Percentiles rank a stretch among this genome's conserved stretches.
Evolutionary conservation across 2,888 invertebrate species (phyloP).

Genomic region (Lasioglossum leucozonium): DNA sequence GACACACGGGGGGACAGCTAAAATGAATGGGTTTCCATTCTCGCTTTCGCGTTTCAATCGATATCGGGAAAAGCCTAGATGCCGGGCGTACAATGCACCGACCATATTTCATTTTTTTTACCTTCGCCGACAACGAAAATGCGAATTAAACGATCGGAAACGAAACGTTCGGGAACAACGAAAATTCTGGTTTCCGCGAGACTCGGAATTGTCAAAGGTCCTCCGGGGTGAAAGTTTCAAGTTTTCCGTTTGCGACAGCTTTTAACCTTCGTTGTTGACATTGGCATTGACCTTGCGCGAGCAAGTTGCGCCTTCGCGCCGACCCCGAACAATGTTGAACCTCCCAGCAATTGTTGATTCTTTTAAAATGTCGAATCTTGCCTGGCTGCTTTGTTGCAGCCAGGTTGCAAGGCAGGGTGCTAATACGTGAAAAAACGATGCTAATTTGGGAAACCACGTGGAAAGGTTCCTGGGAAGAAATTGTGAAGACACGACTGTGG

Average conservation of each 20-base stretch:
- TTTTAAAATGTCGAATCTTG: background rate
- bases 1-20: slow-evolving; percentile 1
- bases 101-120: background rate
- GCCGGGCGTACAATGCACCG: background rate
- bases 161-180: background rate
- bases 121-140: background rate
- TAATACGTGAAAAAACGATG: background rate
- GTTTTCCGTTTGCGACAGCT: slow-evolving; percentile 33
- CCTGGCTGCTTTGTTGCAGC: background rate
- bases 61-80: slow-evolving; percentile 35
- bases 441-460: background rate
- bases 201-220: background rate
- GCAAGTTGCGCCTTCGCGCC: slow-evolving; percentile 40
- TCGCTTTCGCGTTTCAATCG: slow-evolving; percentile 29
- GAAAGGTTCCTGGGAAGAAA: background rate
- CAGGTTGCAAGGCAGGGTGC: background rate
- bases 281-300: slow-evolving; percentile 68
- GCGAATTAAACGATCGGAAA: background rate
- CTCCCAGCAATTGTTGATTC: background rate
- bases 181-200: background rate
- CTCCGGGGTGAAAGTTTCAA: slow-evolving; percentile 23
- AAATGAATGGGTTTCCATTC: slow-evolving; percentile 30
- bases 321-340: slow-evolving; percentile 1
- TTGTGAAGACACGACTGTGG: background rate
- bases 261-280: slow-evolving; percentile 66